Conservation (phyloP, 2,797 vertebrate genomes). For the Arnoldichthys spilopterus region DNA sequence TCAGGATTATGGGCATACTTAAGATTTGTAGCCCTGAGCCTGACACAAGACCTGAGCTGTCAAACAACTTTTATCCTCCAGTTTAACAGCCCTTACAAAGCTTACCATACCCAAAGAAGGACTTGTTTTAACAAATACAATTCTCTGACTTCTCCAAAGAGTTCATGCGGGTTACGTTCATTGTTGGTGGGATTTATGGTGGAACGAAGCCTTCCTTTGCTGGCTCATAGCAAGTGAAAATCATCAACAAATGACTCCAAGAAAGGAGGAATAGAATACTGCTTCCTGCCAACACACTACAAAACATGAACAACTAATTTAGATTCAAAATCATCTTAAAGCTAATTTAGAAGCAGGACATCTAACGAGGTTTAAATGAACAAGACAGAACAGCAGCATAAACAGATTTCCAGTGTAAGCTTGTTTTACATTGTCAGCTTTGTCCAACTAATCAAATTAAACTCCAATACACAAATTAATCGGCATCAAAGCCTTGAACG, state of each 20-base stretch:
- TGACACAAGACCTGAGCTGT: slow-evolving; percentile 50
- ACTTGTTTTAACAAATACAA: slow-evolving; percentile 35
- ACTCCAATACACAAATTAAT: no score
- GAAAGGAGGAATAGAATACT: not conserved
- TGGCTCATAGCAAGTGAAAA: slow-evolving; percentile 30
- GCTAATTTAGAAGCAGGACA: no score
- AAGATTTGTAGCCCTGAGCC: slow-evolving; percentile 38
- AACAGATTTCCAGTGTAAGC: not conserved
- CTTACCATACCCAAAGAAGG: slow-evolving; percentile 52
- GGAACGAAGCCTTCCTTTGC: slow-evolving; percentile 14
- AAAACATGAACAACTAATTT: not conserved
- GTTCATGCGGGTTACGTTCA: slow-evolving; percentile 25
- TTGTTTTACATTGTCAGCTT: no score
- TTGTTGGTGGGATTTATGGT: slow-evolving; percentile 20
- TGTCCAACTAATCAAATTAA: no score
- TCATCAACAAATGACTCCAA: slow-evolving; percentile 8
- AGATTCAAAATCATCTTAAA: not conserved
- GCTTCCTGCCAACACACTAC: not conserved
- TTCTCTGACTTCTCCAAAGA: slow-evolving; percentile 9
- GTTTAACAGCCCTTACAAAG: slow-evolving; percentile 36
- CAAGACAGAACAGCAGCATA: not conserved
- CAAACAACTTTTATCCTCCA: slow-evolving; percentile 43
- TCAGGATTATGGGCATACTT: slow-evolving; percentile 21
- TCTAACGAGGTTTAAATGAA: not conserved
- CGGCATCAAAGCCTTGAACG: no score